phyloP scores from a whole-genome alignment of 2,113 vertebrate genomes.

The Cololabis saira region DNA sequence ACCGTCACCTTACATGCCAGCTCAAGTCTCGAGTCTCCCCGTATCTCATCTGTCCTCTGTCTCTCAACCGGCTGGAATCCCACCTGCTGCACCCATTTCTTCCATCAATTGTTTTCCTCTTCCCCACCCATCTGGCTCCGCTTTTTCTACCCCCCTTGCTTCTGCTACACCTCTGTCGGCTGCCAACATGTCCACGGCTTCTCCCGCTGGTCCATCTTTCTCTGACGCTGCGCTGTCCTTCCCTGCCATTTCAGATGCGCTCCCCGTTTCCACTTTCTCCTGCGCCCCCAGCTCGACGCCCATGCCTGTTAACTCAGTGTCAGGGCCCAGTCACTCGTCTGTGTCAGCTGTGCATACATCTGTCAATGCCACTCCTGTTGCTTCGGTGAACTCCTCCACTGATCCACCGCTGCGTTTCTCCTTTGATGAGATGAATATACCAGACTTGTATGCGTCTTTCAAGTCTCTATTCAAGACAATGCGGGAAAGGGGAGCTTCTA shows the following conservation, averaged over 20 bases:
- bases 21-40: slow-evolving; percentile 14
- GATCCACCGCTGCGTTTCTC: slow-evolving; percentile 90
- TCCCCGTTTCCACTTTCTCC: slow-evolving; percentile 36
- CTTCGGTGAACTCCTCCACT: slow-evolving; percentile 71
- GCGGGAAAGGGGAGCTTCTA: slow-evolving; percentile 90
- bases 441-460: slow-evolving; percentile 94
- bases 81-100: slow-evolving; percentile 26
- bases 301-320: slow-evolving; percentile 11
- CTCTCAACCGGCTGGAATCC: slow-evolving; percentile 27
- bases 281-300: slow-evolving; percentile 40
- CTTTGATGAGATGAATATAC: slow-evolving; percentile 93
- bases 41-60: slow-evolving; percentile 26
- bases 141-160: slow-evolving; percentile 5
- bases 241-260: slow-evolving; percentile 26
- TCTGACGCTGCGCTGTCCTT: slow-evolving; percentile 32
- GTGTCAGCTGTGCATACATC: neutral
- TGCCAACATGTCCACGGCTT: slow-evolving; percentile 2
- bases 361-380: neutral
- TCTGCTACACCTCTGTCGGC: slow-evolving; percentile 25
- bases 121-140: slow-evolving; percentile 21
- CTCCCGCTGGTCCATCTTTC: slow-evolving; percentile 38
- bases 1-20: slow-evolving; percentile 59
- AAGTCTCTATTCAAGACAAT: slow-evolving; percentile 93
- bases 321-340: slow-evolving; percentile 20
- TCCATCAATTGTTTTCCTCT: slow-evolving; percentile 37